Percentiles rank a stretch among this genome's conserved stretches.
Evolutionary conservation across 2,113 vertebrate species (phyloP).

Genomic region (Bagarius yarrelli): DNA sequence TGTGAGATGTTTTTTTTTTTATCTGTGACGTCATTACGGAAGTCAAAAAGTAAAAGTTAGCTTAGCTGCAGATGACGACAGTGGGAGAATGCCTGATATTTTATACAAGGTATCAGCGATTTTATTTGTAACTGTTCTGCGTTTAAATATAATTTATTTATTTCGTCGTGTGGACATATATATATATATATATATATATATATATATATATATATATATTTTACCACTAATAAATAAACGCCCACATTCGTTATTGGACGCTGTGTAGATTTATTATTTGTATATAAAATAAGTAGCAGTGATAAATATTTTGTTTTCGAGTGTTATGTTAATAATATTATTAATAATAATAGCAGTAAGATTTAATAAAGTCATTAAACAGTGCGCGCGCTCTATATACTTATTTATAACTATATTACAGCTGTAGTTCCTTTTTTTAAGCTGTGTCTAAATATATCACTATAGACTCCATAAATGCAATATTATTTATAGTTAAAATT

Average conservation of each 20-base stretch:
- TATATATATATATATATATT: slow-evolving; percentile 8
- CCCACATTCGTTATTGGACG: neutral
- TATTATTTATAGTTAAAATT: neutral
- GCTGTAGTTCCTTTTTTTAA: neutral
- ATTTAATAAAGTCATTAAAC: neutral
- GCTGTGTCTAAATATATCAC: neutral
- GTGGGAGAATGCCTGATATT: neutral
- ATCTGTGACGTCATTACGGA: neutral
- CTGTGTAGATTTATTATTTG: neutral
- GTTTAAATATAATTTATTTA: neutral
- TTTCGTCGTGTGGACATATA: too few species aligned
- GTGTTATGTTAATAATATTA: neutral
- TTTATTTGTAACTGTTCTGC: neutral
- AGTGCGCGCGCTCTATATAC: neutral
- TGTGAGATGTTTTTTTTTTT: neutral
- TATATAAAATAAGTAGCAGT: neutral
- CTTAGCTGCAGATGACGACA: neutral
- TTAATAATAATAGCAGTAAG: neutral
- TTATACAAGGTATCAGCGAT: neutral
- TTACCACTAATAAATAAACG: neutral
- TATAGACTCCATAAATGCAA: neutral
- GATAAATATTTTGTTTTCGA: neutral
- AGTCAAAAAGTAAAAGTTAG: neutral
- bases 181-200: neutral
- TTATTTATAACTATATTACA: neutral